Conservation (phyloP, 2,113 vertebrate genomes). For the Lanius ludovicianus region DNA sequence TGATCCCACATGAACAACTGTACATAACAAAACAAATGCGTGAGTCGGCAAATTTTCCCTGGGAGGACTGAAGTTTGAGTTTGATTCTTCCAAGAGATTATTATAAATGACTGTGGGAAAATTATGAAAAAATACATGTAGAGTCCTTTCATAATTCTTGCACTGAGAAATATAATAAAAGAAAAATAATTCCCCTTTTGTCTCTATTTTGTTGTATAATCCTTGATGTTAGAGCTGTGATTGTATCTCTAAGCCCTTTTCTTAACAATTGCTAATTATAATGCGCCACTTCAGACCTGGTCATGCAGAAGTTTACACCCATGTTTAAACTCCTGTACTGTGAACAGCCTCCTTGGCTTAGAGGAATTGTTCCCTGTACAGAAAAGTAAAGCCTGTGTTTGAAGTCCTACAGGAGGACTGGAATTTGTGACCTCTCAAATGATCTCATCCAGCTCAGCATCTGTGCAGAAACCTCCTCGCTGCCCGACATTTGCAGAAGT, state of each 20-base stretch:
- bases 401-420: neutral
- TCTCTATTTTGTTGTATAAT: conserved; percentile 29
- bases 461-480: neutral
- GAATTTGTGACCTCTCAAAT: neutral
- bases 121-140: neutral
- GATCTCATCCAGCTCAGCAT: neutral
- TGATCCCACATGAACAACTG: conserved; percentile 20
- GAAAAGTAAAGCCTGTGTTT: neutral
- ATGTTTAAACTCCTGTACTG: neutral
- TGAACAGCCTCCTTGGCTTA: neutral
- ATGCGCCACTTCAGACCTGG: neutral
- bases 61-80: neutral
- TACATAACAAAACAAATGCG: conserved; percentile 23
- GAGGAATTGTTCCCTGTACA: neutral
- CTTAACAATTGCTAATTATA: neutral
- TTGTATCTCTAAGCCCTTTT: neutral
- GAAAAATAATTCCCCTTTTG: conserved; percentile 11
- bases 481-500: neutral
- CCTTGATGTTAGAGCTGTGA: neutral
- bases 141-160: neutral
- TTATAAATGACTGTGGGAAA: conserved; percentile 37
- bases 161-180: conserved; percentile 5
- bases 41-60: neutral
- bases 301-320: neutral
- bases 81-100: conserved; percentile 26